These are phyloP conservation scores for Urocolius indicus DNA, from an alignment of 2,113 vertebrate genomes.

Conservation along the genomic window DNA sequence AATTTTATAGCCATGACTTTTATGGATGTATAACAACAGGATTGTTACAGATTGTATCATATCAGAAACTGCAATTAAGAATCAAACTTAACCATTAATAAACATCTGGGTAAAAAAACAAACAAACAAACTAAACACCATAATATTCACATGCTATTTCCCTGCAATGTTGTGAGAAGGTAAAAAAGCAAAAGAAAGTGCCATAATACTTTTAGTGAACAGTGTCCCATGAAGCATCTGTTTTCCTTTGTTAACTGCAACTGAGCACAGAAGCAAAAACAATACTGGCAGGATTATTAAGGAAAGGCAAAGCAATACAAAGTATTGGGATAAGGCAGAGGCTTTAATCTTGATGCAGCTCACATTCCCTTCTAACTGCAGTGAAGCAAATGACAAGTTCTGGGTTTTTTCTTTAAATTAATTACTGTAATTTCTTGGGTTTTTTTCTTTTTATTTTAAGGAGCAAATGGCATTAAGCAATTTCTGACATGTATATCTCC, in stretches of 20 bases:
- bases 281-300: neutral
- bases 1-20: neutral
- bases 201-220: neutral
- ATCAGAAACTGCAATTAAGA: neutral
- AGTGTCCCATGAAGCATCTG: neutral
- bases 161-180: neutral
- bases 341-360: neutral
- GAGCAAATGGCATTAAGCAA: neutral
- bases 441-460: neutral
- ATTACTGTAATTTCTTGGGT: neutral
- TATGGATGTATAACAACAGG: neutral
- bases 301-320: neutral
- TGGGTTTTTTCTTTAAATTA: neutral
- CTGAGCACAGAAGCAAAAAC: accelerated
- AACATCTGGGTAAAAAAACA: neutral
- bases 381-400: neutral
- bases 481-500: neutral
- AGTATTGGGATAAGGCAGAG: neutral
- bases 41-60: neutral
- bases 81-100: neutral
- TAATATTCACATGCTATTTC: neutral
- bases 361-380: neutral
- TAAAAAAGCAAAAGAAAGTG: neutral
- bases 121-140: no score
- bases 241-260: neutral